Conservation (phyloP, 1,140 invertebrate species). For the Calosoma granatense region DNA sequence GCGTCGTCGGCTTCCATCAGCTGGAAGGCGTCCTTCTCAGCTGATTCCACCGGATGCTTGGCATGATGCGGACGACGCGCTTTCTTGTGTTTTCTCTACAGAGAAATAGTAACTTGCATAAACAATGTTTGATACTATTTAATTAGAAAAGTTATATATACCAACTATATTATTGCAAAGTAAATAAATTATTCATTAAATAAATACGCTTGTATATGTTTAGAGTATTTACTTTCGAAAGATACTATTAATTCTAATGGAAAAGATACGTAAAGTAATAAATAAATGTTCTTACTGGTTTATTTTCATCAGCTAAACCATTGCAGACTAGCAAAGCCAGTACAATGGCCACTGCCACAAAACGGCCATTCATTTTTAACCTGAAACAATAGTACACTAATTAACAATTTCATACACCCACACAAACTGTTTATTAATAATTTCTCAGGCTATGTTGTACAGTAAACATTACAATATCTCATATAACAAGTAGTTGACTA, state of each 20-base stretch:
- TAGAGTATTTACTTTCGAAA: too few species aligned
- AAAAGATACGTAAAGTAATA: neutral
- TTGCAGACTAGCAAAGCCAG: neutral
- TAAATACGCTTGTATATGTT: too few species aligned
- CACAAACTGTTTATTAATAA: too few species aligned
- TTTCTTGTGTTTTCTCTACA: constrained; percentile 6
- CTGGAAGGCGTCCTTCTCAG: neutral
- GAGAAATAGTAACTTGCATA: too few species aligned
- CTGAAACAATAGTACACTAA: neutral
- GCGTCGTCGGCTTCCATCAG: neutral
- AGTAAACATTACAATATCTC: too few species aligned
- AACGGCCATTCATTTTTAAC: neutral
- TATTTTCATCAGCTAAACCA: neutral
- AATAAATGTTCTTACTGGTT: constrained; percentile 1
- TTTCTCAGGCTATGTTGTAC: too few species aligned
- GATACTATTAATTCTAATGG: neutral
- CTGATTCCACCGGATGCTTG: neutral
- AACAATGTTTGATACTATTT: too few species aligned
- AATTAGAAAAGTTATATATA: too few species aligned
- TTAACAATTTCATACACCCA: too few species aligned
- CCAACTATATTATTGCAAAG: too few species aligned
- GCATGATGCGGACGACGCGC: neutral
- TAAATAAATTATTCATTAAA: too few species aligned
- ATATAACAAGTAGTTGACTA: too few species aligned
- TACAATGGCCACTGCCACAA: neutral